These are phyloP conservation scores for Acheta domesticus DNA, from an alignment of 2,888 invertebrate species.

Conservation along the genomic window DNA sequence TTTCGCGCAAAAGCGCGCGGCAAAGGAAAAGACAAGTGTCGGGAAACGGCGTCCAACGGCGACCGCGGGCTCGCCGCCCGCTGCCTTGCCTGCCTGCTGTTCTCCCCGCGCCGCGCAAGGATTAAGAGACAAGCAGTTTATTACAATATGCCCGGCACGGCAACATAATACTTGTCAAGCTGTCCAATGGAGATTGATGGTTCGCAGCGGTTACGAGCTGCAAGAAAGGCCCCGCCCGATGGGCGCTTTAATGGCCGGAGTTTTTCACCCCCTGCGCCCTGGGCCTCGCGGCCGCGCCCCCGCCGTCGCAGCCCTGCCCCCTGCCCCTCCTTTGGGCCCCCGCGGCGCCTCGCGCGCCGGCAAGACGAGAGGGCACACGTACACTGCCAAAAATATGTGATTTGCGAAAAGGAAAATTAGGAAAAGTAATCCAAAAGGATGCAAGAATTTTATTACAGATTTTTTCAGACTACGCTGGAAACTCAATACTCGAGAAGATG, in stretches of 20 bases:
- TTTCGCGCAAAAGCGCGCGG: too few relatives aligned
- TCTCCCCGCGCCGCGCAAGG: not conserved
- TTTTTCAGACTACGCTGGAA: too few relatives aligned
- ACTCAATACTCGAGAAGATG: too few relatives aligned
- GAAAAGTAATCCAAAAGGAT: too few relatives aligned
- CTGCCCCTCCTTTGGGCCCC: not conserved
- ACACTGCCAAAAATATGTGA: too few relatives aligned
- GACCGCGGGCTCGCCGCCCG: too few relatives aligned
- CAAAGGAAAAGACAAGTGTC: too few relatives aligned
- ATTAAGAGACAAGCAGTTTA: constrained; percentile 18
- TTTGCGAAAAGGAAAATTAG: too few relatives aligned
- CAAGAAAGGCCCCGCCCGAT: not conserved
- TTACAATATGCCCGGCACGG: constrained; percentile 18
- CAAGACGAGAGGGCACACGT: too few relatives aligned
- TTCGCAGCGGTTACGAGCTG: not conserved
- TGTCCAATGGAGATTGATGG: constrained; percentile 18
- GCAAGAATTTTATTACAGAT: too few relatives aligned
- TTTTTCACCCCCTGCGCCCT: not conserved
- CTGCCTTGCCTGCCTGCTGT: too few relatives aligned
- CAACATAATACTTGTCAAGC: constrained; percentile 18
- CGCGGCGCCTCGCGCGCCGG: not conserved
- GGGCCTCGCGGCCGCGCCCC: not conserved
- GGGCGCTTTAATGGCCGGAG: not conserved
- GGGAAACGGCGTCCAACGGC: too few relatives aligned
- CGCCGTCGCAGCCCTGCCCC: not conserved